Evolutionary conservation across 1,140 invertebrate species (phyloP), one percentile per base, ranked within the genome.

Genomic region (Ganaspis sp.): DNA sequence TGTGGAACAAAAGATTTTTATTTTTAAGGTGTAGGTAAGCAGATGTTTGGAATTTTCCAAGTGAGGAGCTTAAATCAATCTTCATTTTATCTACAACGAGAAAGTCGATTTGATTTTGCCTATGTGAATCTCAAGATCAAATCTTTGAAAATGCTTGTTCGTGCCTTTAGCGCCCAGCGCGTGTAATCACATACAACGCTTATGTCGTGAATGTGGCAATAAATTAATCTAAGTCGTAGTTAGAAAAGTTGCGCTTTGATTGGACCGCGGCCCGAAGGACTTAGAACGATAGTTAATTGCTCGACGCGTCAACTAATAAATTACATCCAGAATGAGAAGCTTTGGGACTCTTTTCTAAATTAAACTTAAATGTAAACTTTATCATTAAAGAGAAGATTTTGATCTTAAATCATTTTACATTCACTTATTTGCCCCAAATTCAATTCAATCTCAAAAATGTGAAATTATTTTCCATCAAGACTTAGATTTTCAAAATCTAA

Each of bases 171-270:
- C 9, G 23, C 54, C 54, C 23, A 49, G 45, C 45, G 45, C 45
- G 45, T 49, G 45, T 49, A 49, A 49, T 49, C 45, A 17, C 45
- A 49, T 49, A 49, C 45, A 49, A n/a, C 21, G 54, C 15, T 26
- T 12, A 23, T 29, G 76, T 81, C 77, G 78, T 76, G 77, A 73
- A 70, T 79, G 76, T 75, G 77, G 82, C 77, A 77, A 83, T 83
- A 86, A 84, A 83, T 84, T 81, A 84, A 76, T 76, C 77, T 80
- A 80, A 81, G 80, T 79, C 75, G 77, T 69, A 73, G 72, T 79
- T 79, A 70, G 76, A 82, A 81, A 83, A 80, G 72, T 81, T 83
- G 72, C 77, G 21, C 76, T 82, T 82, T 81, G 82, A 82, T 82
- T 80, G 75, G 78, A 70, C 54, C 71, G 73, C 53, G 34, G 54